Conservation (phyloP, 2,113 vertebrate genomes). For the Zosterops lateralis region DNA sequence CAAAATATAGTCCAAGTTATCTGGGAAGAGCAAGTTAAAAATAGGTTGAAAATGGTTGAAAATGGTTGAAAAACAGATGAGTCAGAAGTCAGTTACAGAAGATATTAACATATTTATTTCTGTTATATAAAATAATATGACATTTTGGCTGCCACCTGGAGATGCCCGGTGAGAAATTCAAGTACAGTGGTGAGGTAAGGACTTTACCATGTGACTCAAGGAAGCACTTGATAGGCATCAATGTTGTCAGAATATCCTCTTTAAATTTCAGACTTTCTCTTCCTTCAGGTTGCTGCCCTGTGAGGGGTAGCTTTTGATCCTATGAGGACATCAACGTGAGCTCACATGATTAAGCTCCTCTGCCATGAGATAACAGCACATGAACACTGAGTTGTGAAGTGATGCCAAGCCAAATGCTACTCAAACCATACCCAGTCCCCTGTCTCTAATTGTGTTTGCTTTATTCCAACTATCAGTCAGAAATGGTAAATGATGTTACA, state of each 20-base stretch:
- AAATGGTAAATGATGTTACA: constrained; percentile 37
- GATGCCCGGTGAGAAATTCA: neutral
- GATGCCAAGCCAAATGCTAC: neutral
- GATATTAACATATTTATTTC: neutral
- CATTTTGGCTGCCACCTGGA: neutral
- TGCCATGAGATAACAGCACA: neutral
- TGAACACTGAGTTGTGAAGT: neutral
- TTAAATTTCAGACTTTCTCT: neutral
- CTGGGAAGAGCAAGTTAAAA: neutral
- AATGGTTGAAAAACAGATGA: neutral
- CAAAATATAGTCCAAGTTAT: neutral
- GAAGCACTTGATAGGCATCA: neutral
- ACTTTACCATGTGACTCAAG: too few species aligned
- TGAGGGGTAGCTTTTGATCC: accelerated
- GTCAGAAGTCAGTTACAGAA: neutral
- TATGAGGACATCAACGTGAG: neutral
- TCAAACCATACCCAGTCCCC: neutral
- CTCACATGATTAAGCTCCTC: neutral
- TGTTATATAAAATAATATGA: neutral
- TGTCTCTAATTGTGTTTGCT: neutral
- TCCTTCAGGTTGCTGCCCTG: neutral
- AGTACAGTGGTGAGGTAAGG: neutral
- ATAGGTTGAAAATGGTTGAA: neutral
- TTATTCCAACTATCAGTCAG: constrained; percentile 26
- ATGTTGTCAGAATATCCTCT: neutral